Percentiles rank a stretch among this genome's conserved stretches.
These are phyloP conservation scores for Fistularia commersonii DNA, from an alignment of 2,797 vertebrate species.

Conservation along the genomic window DNA sequence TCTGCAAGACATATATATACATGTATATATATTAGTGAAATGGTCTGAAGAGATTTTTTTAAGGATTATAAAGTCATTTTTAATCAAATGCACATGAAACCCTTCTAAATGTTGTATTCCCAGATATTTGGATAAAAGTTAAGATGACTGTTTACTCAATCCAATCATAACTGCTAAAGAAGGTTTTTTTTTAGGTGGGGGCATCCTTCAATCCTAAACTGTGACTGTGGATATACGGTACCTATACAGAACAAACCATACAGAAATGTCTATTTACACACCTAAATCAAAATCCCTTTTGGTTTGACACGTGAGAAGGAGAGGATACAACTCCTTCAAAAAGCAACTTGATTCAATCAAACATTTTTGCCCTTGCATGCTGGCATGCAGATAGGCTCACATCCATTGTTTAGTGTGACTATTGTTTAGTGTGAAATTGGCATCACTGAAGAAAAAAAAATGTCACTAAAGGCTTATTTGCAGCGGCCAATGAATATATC, in stretches of 20 bases:
- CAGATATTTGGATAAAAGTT: too few relatives aligned
- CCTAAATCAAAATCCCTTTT: conserved; percentile 26
- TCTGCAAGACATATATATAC: too few relatives aligned
- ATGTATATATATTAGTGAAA: too few relatives aligned
- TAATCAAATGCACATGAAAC: too few relatives aligned
- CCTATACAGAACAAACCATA: conserved; percentile 36
- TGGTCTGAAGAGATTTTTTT: too few relatives aligned
- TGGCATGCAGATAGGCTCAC: conserved; percentile 2
- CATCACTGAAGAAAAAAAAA: conserved; percentile 12
- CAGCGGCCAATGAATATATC: conserved; percentile 11
- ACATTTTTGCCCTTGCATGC: conserved; percentile 12
- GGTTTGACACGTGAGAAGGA: conserved; percentile 5
- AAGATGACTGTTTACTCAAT: too few relatives aligned
- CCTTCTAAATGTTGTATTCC: too few relatives aligned
- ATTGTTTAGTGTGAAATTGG: conserved; percentile 14
- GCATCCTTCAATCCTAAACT: too few relatives aligned
- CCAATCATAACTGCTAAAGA: too few relatives aligned
- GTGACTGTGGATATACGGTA: conserved; percentile 8
- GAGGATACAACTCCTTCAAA: neutral
- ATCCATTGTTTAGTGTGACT: conserved; percentile 22
- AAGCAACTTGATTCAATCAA: neutral
- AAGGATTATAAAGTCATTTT: too few relatives aligned
- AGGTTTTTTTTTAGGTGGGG: too few relatives aligned
- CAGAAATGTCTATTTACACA: conserved; percentile 34
- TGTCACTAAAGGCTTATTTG: neutral